Base-by-base conservation (phyloP, 2,113 vertebrate species). In the Dissostichus mawsoni region DNA sequence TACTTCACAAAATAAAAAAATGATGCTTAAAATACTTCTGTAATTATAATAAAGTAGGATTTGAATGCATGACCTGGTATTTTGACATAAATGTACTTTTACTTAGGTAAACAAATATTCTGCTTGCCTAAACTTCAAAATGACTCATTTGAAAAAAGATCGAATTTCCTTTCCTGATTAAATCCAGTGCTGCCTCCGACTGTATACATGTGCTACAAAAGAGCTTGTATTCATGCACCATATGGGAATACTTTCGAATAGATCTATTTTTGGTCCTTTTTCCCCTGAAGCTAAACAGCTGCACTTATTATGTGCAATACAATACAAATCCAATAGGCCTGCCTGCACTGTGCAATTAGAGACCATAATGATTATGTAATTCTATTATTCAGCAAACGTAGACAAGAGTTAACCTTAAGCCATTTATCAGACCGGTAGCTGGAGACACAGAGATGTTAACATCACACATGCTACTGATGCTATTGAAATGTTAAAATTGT, bases 221-320 rank as follows among this genome's bases (percentile, higher is more conserved):
- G 4, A 3, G 62, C 66, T 70, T 23, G 55, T 17, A 53, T 71
- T 58, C 74, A 63, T 41, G 56, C 72, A n/a, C 58, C 87, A 81
- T 71, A 80, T 81, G 83, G 76, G 76, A 81, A 70, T 61, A 72
- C 76, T 73, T 80, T 84, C 71, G 59, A 84, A 63, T 57, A 67
- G 50, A 50, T 88, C 87, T 92, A 91, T 92, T 89, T 92, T 75
- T 76, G 75, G 72, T 52, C 50, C 67, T 80, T 77, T 70, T 72
- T 69, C 18, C 65, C 89, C 84, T 75, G 52, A 18, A 82, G 90
- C 79, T 6, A 65, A 87, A 82, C 91, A 91, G 90, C 89, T 93
- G 88, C 84, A 75, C 81, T 83, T 88, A 88, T 91, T 93, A 77
- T 91, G 85, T 82, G 59, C 87, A 81, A 86, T 79, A 85, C 85